phyloP scores from a whole-genome alignment of 2,113 vertebrate species.

The Lamprologus tigripictilis region DNA sequence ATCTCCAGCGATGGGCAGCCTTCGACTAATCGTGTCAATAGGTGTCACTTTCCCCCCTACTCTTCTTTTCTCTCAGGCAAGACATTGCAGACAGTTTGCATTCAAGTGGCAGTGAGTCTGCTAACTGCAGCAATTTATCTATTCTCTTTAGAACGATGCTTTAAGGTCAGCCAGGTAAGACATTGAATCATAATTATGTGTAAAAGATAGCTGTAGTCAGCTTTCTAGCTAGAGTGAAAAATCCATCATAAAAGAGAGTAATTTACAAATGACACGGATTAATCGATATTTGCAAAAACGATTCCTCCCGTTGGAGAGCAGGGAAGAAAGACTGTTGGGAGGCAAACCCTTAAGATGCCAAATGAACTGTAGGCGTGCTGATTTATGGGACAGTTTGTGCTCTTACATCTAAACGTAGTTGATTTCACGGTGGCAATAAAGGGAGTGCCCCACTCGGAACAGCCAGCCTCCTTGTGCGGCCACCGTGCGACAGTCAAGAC shows the following conservation, averaged over 20 bases:
- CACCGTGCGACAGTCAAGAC: neutral
- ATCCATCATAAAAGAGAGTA: neutral
- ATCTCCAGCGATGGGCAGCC: constrained; percentile 15
- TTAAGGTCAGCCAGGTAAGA: constrained; percentile 42
- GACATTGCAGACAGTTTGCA: constrained; percentile 21
- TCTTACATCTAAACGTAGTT: neutral
- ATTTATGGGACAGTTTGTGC: neutral
- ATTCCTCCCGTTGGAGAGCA: neutral
- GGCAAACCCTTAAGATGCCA: neutral
- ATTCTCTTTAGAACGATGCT: constrained; percentile 10
- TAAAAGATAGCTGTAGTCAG: neutral
- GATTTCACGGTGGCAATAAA: neutral
- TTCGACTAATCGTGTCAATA: constrained; percentile 24
- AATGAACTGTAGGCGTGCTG: neutral
- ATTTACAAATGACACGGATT: neutral
- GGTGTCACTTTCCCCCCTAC: neutral
- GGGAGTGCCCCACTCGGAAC: neutral
- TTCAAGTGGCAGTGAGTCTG: constrained; percentile 16
- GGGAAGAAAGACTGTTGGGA: neutral
- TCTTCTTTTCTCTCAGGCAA: neutral
- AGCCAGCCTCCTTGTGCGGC: neutral
- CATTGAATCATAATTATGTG: constrained; percentile 26
- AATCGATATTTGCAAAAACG: constrained; percentile 4
- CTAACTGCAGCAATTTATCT: constrained; percentile 52
- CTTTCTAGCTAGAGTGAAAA: neutral